Base-by-base conservation (phyloP, 1,140 invertebrate genomes). In the Drosophila micromelanica region DNA sequence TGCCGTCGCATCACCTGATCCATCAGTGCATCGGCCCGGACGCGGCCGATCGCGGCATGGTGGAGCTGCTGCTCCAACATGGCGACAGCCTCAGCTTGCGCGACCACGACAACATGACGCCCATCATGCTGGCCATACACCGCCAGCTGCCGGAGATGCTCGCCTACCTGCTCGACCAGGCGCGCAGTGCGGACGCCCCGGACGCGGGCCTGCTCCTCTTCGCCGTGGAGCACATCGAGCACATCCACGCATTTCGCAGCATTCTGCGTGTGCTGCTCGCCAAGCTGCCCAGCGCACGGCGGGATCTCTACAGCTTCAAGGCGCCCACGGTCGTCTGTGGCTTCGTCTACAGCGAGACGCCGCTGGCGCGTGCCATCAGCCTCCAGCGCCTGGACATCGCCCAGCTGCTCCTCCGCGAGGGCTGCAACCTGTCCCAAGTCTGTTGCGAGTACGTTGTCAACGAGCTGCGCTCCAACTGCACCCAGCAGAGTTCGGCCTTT, bases 91-190 rank as follows among this genome's bases (percentile, higher is more conserved):
- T 94, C 11, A 94, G 94, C 74, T 74, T 93, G 3, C 91, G 93
- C 2, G 93, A 95, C 87, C 84, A 92, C 27, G 92, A 93, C 57
- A 94, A 94, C 9, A 92, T 93, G 49, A 95, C 95, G 0, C 94
- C 95, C 5, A 91, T 96, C 5, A 94, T 95, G 89, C 81, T 94
- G n/a, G 94, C 95, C 32, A 94, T 94, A 57, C 92, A 93, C 6
- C 93, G 92, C 52, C 93, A 93, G 46, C 93, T 95, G 75, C 81
- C 93, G 5, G 77, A 92, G 6, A 91, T 94, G 65, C 91, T 93
- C 8, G 84, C 92, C 72, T 92, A 93, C 38, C 89, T 94, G 42
- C 60, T 95, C 3, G 77, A 90, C 48, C 80, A 93, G 79, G 94
- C 94, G 0, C 40, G 80, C 23, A 73, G 85, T 7, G 54, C 55